These are phyloP conservation scores for Spodoptera frugiperda DNA, from an alignment of 1,140 invertebrate species.

Conservation along the genomic window DNA sequence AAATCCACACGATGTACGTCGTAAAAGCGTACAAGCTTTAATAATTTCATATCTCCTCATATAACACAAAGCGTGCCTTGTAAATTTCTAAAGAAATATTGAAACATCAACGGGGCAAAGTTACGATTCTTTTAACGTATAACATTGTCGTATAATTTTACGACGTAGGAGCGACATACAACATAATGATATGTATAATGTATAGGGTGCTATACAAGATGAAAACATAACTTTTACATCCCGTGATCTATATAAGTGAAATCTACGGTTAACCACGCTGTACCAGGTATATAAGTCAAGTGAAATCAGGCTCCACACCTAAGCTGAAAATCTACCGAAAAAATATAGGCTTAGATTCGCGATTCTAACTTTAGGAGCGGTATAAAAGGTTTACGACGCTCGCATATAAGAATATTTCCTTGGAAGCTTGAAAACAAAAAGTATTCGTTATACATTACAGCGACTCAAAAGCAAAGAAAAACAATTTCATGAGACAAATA, in stretches of 20 bases:
- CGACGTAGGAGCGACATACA: constrained; percentile 34
- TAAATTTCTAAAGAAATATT: constrained; percentile 37
- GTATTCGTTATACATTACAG: too few relatives aligned
- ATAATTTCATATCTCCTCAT: constrained; percentile 27
- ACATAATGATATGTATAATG: constrained; percentile 47
- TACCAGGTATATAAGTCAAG: background rate
- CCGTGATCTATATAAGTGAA: constrained; percentile 27
- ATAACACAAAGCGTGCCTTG: constrained; percentile 36
- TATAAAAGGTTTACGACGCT: too few relatives aligned
- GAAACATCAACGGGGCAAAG: constrained; percentile 40
- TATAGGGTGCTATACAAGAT: constrained; percentile 50
- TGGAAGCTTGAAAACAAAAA: too few relatives aligned
- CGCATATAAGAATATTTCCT: too few relatives aligned
- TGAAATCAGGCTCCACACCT: background rate
- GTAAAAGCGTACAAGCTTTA: constrained; percentile 21
- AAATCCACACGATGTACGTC: background rate
- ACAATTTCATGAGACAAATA: background rate
- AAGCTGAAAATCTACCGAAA: background rate
- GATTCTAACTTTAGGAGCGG: too few relatives aligned
- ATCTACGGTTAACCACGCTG: constrained; percentile 4
- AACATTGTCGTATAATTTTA: constrained; percentile 55
- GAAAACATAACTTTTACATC: constrained; percentile 54
- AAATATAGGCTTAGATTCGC: background rate
- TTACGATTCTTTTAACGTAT: constrained; percentile 50
- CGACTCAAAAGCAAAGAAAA: too few relatives aligned